Evolutionary conservation across 64 coral and sea anemone genomes (phyloP), one percentile per base, ranked within the genome.

Genomic region (Actinia equina): DNA sequence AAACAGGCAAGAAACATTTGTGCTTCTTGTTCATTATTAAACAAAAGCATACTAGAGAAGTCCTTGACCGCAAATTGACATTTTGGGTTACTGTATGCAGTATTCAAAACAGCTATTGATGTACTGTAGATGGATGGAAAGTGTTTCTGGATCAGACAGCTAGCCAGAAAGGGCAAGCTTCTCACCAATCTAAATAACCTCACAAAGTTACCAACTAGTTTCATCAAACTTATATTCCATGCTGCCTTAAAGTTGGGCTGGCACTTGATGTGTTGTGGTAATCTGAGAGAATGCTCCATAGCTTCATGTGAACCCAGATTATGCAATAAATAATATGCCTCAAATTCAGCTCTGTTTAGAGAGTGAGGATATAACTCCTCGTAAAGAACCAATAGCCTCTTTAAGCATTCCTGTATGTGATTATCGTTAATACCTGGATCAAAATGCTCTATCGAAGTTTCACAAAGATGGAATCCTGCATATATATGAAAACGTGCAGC

Each of bases 141-240:
- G 25, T 91, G 91, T 23, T 95, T 95, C 42, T 95, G 94, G 23
- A 95, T 44, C 41, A 89, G 71, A 92, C 94, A 95, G n/a, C 87
- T 86, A 52, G 94, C 94, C 54, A 95, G 71, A 30, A 86, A 95
- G 45, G 94, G 90, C 58, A 95, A 89, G 6, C 22, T 61, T 49
- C 82, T 92, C 7, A 87, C 83, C 20, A 86, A 60, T 22, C 94
- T 84, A 87, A 95, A 95, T 46, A 92, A 89, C 16, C 84, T 43
- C 10, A 95, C 94, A 95, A 89, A 95, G 63, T 95, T 95, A 46
- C 88, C 88, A 16, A 89, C 77, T 53, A 92, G 19, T 52, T 53
- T 55, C 79, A 54, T 84, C 7, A 83, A 46, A 74, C 80, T 87
- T 18, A 92, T 89, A 23, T 92, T 86, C 44, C 82, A 86, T 19